Evolutionary conservation across 2,113 vertebrate species (phyloP), one percentile per base, ranked within the genome.

Genomic region (Gyps fulvus): DNA sequence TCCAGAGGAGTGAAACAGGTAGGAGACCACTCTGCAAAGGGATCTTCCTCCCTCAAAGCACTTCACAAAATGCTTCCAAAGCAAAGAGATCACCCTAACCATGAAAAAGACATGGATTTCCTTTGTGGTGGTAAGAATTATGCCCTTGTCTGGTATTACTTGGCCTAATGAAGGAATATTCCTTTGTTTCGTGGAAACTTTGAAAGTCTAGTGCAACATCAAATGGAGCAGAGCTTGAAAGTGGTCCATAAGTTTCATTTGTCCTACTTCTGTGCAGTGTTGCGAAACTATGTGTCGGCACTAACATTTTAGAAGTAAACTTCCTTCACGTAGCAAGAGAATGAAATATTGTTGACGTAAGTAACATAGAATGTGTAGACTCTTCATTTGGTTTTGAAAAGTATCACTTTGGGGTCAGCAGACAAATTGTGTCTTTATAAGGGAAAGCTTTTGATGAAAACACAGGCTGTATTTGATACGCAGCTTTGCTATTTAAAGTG

Each of bases 291-390:
- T 15, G 14, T 14, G 19, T 47, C 80, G 58, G 36, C 74, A 80
- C 40, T 29, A 95, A 52, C 7, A 38, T 58, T 80, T 73, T 36
- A 77, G 54, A 95, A 80, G 50, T 77, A 76, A 79, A 69, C 40
- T 72, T 92, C 31, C 43, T 72, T 83, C 63, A 80, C 29, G 31
- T 89, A 89, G 67, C 83, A 87, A 67, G 18, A 42, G 58, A 63
- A 82, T 85, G 57, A 93, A 85, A 74, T 72, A 67, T 50, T 94
- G 61, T 91, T 94, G 84, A 89, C 72, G 10, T 79, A 91, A 95
- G 71, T 73, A 73, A 87, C 91, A 78, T 5, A 81, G 63, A 73
- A 81, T 65, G 38, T 43, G 40, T 36, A 84, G 65, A 69, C 78
- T 88, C 66, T 93, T 93, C 66, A 57, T 76, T 83, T 92, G 29